Percentiles rank a stretch among this genome's conserved stretches.
Conservation (phyloP, 1,140 invertebrate species). For the Globodera rostochiensis region DNA sequence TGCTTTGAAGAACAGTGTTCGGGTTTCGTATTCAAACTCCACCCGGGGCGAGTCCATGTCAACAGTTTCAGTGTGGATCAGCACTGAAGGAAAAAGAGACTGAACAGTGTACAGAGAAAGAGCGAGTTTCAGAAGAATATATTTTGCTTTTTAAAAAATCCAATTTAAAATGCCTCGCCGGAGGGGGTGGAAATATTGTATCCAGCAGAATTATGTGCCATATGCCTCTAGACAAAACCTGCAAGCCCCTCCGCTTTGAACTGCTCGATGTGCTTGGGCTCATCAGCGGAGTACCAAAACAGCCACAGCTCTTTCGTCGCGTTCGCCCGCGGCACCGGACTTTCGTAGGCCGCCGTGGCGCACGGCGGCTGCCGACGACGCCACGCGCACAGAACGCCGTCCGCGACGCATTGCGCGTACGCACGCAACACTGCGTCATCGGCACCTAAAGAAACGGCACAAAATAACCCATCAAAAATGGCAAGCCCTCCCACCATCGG, state of each 20-base stretch:
- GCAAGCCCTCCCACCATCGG: too few species aligned
- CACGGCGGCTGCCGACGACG: conserved; percentile 31
- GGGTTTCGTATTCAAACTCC: conserved; percentile 49
- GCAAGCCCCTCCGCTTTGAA: conserved; percentile 25
- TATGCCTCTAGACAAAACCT: conserved; percentile 5
- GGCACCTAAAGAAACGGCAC: neutral
- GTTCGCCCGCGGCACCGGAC: conserved; percentile 29
- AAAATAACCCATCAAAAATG: too few species aligned
- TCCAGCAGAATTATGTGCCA: too few species aligned
- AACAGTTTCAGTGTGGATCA: conserved; percentile 15
- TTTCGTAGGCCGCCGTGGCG: conserved; percentile 18
- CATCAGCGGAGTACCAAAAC: conserved; percentile 50
- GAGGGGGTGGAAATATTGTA: too few species aligned
- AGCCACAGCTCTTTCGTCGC: conserved; percentile 51
- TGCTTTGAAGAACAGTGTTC: conserved; percentile 49
- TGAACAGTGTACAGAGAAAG: too few species aligned
- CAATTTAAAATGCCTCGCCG: too few species aligned
- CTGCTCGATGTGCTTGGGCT: conserved; percentile 38
- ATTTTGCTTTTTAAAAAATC: too few species aligned
- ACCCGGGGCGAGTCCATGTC: conserved; percentile 13
- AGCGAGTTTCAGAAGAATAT: too few species aligned
- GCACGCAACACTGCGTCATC: conserved; percentile 50
- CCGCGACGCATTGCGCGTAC: conserved; percentile 37
- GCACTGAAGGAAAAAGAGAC: neutral
- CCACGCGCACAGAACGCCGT: conserved; percentile 47